Base-by-base conservation (phyloP, 2,113 vertebrate genomes). In the Silurus asotus region DNA sequence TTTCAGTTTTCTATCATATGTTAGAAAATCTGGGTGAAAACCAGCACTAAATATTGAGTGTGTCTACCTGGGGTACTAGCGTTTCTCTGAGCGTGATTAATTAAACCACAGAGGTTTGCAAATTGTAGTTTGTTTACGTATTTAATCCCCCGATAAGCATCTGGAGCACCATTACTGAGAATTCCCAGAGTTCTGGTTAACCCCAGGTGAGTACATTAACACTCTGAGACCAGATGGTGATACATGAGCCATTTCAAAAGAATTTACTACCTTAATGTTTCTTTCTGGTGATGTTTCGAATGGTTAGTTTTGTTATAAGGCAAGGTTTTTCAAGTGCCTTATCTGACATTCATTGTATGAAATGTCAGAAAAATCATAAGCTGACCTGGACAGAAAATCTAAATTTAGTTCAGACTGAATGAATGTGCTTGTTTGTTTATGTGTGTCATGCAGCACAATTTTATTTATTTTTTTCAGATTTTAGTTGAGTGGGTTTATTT, bases 201-300 rank as follows among this genome's bases (percentile, higher is more conserved):
- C 48, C 59, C 72, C 23, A 45, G 20, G 28, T 9, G 8, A 15
- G 19, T 23, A n/a, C 67, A 15, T 15, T 49, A 17, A 51, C 25
- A 51, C 48, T 62, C 67, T 9, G 55, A 64, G 20, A 86, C 75
- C 84, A 69, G 51, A 83, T 48, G 11, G 45, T 81, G 53, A 76
- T 45, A 72, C 84, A 86, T 79, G 65, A 53, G 59, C 78, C 53
- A 58, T 85, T 61, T 77, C 37, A 37, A 64, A 64, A 28, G 55
- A 85, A 37, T 72, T 67, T 19, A 76, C 15, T 59, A 13, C 61
- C 37, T 70, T 28, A n/a, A 67, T 37, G 53, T 59, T 62, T 8
- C 58, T 64, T 75, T 14, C 61, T 74, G 17, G 10, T 61, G 28
- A 56, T 80, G 59, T 20, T 80, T 79, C 37, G 67, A 55, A 78